These are phyloP conservation scores for Alloscopus bannaensis DNA, from an alignment of 2,888 invertebrate species.

Conservation along the genomic window DNA sequence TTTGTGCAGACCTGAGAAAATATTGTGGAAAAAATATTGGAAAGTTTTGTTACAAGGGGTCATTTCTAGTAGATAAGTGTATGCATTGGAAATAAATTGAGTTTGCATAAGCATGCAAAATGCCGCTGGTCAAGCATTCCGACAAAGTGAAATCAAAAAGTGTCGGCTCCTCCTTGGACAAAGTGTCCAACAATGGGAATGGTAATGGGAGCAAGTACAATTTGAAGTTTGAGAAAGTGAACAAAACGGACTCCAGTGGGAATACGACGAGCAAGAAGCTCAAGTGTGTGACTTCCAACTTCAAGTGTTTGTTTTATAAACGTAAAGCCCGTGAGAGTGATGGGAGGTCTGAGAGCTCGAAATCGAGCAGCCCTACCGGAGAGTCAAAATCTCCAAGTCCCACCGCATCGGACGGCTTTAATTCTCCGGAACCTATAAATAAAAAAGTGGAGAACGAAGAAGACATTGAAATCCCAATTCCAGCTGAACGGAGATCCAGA, in stretches of 20 bases:
- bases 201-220: slow-evolving; percentile 54
- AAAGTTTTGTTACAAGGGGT: too few species aligned
- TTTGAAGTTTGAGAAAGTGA: slow-evolving; percentile 55
- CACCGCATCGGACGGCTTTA: slow-evolving; percentile 21
- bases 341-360: slow-evolving; percentile 54
- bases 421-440: slow-evolving; percentile 35
- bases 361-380: slow-evolving; percentile 53
- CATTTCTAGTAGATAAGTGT: too few species aligned
- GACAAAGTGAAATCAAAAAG: slow-evolving; percentile 57
- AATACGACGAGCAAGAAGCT: slow-evolving; percentile 43
- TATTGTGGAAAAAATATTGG: too few species aligned
- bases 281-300: slow-evolving; percentile 47
- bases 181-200: not conserved
- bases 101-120: slow-evolving; percentile 17
- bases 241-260: slow-evolving; percentile 37
- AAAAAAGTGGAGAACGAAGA: not conserved
- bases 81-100: too few species aligned
- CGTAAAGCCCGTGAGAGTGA: slow-evolving; percentile 50
- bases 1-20: too few species aligned
- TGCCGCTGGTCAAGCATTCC: slow-evolving; percentile 40
- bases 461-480: slow-evolving; percentile 28
- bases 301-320: slow-evolving; percentile 60
- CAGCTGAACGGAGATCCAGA: slow-evolving; percentile 32
- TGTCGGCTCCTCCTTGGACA: slow-evolving; percentile 46
- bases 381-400: slow-evolving; percentile 44